Percentiles rank a stretch among this genome's conserved stretches.
Evolutionary conservation across 1,140 invertebrate genomes (phyloP).

Genomic region (Drosophila orosa): DNA sequence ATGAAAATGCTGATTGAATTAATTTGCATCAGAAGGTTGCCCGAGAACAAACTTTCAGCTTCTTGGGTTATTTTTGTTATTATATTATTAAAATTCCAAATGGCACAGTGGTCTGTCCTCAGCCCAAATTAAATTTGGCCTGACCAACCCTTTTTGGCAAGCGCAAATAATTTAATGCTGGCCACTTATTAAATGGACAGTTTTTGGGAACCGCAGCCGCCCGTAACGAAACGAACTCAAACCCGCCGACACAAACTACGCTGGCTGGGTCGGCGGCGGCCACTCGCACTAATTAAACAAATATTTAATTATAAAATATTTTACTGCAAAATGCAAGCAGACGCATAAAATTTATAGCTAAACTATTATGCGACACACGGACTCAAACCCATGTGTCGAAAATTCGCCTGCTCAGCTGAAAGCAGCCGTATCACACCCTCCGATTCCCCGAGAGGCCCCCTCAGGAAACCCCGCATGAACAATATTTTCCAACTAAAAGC

Average conservation of each 20-base stretch:
- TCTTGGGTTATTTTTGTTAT: neutral
- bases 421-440: neutral
- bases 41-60: neutral
- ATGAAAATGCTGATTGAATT: neutral
- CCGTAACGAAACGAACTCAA: conserved; percentile 1
- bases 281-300: conserved; percentile 79
- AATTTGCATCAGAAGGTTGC: neutral
- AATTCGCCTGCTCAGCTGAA: conserved; percentile 54
- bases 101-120: neutral
- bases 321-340: conserved; percentile 76
- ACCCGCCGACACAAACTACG: conserved; percentile 8
- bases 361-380: conserved; percentile 70
- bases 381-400: conserved; percentile 23
- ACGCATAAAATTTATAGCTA: conserved; percentile 80
- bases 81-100: neutral
- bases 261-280: conserved; percentile 18
- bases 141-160: conserved; percentile 21
- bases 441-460: conserved; percentile 3
- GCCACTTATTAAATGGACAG: conserved; percentile 50
- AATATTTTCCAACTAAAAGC: conserved; percentile 78
- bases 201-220: conserved; percentile 47
- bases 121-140: conserved; percentile 21
- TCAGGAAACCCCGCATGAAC: conserved; percentile 50
- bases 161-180: conserved; percentile 51
- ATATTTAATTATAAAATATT: conserved; percentile 83